Percentiles rank a stretch among this genome's conserved stretches.
These are phyloP conservation scores for Sialia sialis DNA, from an alignment of 2,113 vertebrate genomes.

Conservation along the genomic window DNA sequence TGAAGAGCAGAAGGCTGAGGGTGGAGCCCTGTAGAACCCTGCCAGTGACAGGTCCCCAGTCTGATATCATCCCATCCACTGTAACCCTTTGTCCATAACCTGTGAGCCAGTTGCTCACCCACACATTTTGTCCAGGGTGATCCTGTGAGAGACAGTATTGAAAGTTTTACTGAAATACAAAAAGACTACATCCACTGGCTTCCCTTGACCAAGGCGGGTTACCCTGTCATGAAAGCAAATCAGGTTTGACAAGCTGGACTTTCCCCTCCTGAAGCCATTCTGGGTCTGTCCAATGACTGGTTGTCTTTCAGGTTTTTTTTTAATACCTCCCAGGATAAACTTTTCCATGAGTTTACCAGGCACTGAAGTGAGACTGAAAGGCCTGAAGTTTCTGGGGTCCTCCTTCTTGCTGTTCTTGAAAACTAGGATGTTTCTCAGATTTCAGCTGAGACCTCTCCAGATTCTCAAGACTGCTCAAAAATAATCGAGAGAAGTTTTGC, in stretches of 20 bases:
- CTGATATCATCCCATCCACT: not conserved
- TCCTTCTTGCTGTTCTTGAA: not conserved
- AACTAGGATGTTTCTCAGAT: not conserved
- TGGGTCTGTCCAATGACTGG: not conserved
- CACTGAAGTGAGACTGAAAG: not conserved
- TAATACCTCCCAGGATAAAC: not conserved
- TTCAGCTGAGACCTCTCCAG: not conserved
- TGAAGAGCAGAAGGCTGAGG: not conserved
- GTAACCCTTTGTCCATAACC: not conserved
- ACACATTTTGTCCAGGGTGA: too few relatives aligned
- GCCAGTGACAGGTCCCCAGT: not conserved
- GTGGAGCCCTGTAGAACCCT: not conserved
- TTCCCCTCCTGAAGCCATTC: not conserved
- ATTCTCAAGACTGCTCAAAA: not conserved
- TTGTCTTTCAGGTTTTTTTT: not conserved
- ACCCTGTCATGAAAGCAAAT: not conserved
- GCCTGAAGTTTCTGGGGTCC: not conserved
- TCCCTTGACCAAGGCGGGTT: not conserved
- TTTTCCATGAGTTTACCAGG: not conserved
- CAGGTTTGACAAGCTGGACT: not conserved
- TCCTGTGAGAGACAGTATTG: accelerated
- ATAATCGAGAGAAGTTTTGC: not conserved
- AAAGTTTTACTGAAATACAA: not conserved
- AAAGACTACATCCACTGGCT: not conserved
- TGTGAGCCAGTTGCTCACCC: not conserved